A percentile compares a stretch with the other conserved stretches of the same genome.
These are phyloP conservation scores for Stictocephala bisonia DNA, from an alignment of 2,888 invertebrate genomes.

Conservation along the genomic window DNA sequence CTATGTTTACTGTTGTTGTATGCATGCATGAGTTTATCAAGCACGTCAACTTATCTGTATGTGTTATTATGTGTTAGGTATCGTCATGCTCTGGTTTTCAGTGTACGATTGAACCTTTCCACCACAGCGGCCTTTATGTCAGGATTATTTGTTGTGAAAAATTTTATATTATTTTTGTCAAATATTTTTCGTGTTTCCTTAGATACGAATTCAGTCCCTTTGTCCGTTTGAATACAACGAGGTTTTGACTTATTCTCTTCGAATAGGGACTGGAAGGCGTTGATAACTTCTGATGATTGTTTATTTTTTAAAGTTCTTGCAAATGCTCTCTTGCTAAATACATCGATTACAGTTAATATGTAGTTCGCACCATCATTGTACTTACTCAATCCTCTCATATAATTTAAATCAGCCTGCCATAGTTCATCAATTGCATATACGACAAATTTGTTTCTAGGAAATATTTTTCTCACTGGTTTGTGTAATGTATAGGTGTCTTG, in stretches of 20 bases:
- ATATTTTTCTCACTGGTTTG: background rate
- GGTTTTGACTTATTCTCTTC: constrained; percentile 23
- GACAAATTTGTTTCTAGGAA: constrained; percentile 21
- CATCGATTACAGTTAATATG: constrained; percentile 54
- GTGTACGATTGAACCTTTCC: constrained; percentile 61
- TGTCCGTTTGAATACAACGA: constrained; percentile 54
- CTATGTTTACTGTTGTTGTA: constrained; percentile 56
- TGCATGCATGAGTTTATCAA: constrained; percentile 55
- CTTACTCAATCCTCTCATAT: constrained; percentile 28
- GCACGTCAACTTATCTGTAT: constrained; percentile 57
- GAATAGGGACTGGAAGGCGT: constrained; percentile 51
- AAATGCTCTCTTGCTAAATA: constrained; percentile 54
- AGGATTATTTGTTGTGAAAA: constrained; percentile 54
- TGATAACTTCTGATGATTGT: constrained; percentile 42
- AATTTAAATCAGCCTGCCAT: constrained; percentile 15
- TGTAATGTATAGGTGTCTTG: constrained; percentile 26
- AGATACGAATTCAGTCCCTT: constrained; percentile 57
- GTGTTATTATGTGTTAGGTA: constrained; percentile 58
- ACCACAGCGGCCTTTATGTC: constrained; percentile 60
- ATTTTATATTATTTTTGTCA: constrained; percentile 52
- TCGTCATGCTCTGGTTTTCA: constrained; percentile 59
- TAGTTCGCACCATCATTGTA: constrained; percentile 51
- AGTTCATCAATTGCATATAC: constrained; percentile 44
- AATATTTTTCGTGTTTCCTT: constrained; percentile 29
- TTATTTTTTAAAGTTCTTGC: constrained; percentile 56